Evolutionary conservation across 2,113 vertebrate genomes (phyloP), one percentile per base, ranked within the genome.

Genomic region (Rhagologus leucostigma): DNA sequence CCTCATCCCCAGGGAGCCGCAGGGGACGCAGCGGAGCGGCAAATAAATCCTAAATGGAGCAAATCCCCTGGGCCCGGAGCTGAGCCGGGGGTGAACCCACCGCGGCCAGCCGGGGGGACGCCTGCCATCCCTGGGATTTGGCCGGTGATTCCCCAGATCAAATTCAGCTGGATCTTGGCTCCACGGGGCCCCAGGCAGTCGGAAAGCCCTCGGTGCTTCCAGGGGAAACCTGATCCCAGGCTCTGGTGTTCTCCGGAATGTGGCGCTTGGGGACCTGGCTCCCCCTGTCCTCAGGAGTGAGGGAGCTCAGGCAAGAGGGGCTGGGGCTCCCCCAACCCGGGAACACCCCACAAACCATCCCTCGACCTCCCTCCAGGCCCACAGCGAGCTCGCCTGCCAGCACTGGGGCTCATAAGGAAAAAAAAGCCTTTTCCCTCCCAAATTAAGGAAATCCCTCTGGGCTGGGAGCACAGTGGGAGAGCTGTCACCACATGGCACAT

Each of bases 231-330:
- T 3, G 1, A 50, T 44, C 41, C 75, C 1, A 2, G 62, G 57
- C 32, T 29, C 50, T 10, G 39, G 3, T 10, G 60, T n/a, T 27
- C 83, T 20, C 70, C 0, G 0, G 41, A n/a, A 56, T 9, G 41
- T 0, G 2, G 53, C 0, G 0, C 20, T 26, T 20, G 3, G 11
- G n/a, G 65, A 70, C 23, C 19, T 44, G 13, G 7, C 50, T 20
- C 7, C 7, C 13, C 12, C 6, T 21, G 42, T 8, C 15, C 39
- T 21, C 56, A 37, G 37, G 27, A 47, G 23, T 0, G 3, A 71
- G 67, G 37, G 41, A 3, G 9, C 27, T 0, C 1, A 68, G 59
- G 9, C 30, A 60, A 13, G n/a, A 41, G 53, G 63, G 2, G 14
- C 21, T 11, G 30, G 33, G 30, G 30, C 4, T 42, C 16, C 30